A percentile compares a stretch with the other conserved stretches of the same genome.
Evolutionary conservation across 2,888 invertebrate species (phyloP).

Genomic region (Phortica magna): DNA sequence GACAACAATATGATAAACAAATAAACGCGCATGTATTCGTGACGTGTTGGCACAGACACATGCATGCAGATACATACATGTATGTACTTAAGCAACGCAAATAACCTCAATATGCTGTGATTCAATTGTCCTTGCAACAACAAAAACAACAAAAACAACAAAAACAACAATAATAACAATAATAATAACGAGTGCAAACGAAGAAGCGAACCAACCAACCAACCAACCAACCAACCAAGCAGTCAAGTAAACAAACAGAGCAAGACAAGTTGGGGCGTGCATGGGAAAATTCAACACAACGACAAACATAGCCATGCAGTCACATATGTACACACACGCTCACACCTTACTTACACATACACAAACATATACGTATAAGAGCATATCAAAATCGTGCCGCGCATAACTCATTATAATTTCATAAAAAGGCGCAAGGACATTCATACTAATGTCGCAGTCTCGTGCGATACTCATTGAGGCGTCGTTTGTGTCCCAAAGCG

Average conservation of each 20-base stretch:
- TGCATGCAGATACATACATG: background rate
- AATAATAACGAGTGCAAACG: conserved; percentile 5
- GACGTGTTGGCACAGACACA: background rate
- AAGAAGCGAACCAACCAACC: background rate
- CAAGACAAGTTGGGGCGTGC: background rate
- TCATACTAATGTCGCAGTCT: conserved; percentile 22
- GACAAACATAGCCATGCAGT: background rate
- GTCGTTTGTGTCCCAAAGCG: background rate
- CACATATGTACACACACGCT: background rate
- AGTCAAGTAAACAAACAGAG: background rate
- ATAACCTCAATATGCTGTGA: conserved; percentile 34
- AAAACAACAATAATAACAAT: too few species aligned
- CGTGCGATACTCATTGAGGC: background rate
- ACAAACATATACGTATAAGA: background rate
- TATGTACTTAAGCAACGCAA: background rate
- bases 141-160: background rate
- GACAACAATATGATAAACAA: conserved; percentile 22
- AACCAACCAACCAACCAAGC: background rate
- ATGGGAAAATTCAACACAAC: background rate
- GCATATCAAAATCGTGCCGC: conserved; percentile 29
- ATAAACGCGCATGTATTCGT: background rate
- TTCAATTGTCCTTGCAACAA: conserved; percentile 34
- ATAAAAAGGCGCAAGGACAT: conserved; percentile 32
- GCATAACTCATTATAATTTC: conserved; percentile 37
- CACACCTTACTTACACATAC: background rate